Evolutionary conservation across 2,888 invertebrate species (phyloP).

Genomic region (Phymatocera aterrima): DNA sequence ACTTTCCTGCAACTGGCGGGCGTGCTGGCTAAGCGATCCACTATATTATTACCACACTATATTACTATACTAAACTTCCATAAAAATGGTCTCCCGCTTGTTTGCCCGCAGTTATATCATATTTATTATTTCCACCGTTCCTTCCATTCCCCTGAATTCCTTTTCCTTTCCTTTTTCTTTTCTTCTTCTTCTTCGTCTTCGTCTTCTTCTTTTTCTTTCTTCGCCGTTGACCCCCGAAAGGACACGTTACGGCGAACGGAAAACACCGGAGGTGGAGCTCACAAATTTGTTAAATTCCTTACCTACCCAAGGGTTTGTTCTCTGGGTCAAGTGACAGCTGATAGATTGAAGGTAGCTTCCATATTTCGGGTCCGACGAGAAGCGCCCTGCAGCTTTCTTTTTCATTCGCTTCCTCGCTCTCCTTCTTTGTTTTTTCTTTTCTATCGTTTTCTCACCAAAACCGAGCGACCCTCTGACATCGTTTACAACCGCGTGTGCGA

Average conservation of each 20-base stretch:
- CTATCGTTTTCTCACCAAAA: no score
- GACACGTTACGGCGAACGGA: not conserved
- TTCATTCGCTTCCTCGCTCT: no score
- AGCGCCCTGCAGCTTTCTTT: no score
- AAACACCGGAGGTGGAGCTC: not conserved
- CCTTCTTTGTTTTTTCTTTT: no score
- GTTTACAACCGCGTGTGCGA: no score
- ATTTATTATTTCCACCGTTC: no score
- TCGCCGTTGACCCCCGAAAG: not conserved
- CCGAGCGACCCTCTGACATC: no score
- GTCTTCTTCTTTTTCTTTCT: not conserved
- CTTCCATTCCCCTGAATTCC: no score
- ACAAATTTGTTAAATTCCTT: constrained; percentile 17
- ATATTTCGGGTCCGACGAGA: not conserved
- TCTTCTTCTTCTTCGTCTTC: no score
- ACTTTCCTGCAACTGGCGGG: constrained; percentile 28
- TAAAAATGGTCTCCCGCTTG: constrained; percentile 24
- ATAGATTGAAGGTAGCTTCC: constrained; percentile 10
- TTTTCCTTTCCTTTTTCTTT: not conserved
- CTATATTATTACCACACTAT: no score
- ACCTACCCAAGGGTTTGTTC: constrained; percentile 8
- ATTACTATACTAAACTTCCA: no score
- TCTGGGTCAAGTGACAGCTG: constrained; percentile 10
- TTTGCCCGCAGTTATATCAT: not conserved
- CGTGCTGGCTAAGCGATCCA: constrained; percentile 16